A percentile compares a stretch with the other conserved stretches of the same genome.
These are phyloP conservation scores for Ophiothrix spiculata DNA, from an alignment of 35 echinoderm and acorn worm genomes.

Conservation along the genomic window DNA sequence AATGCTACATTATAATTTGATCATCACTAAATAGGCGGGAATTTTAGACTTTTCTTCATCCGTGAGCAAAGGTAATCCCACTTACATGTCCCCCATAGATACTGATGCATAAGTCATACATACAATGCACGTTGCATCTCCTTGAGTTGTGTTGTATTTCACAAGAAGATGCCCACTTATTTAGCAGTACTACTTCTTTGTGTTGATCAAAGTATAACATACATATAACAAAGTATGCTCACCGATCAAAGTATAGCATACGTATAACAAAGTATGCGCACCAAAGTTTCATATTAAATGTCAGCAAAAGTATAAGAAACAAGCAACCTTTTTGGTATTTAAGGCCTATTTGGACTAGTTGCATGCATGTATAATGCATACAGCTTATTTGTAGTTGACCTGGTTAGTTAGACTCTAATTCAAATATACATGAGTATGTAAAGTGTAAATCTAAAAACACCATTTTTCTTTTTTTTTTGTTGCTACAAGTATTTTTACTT, in stretches of 20 bases:
- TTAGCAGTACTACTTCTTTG: too few species aligned
- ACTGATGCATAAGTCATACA: not conserved
- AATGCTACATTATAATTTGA: too few species aligned
- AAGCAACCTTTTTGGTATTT: not conserved
- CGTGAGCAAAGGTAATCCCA: not conserved
- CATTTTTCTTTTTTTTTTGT: not conserved
- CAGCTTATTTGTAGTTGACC: not conserved
- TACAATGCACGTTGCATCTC: not conserved
- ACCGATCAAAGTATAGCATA: too few species aligned
- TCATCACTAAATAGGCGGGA: too few species aligned
- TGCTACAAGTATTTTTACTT: slow-evolving; percentile 27
- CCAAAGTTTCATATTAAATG: not conserved
- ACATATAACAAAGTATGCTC: too few species aligned
- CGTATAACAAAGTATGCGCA: too few species aligned
- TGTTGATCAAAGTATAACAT: too few species aligned
- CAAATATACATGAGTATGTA: not conserved
- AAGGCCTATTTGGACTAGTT: not conserved
- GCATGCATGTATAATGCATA: not conserved
- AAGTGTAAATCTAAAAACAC: not conserved
- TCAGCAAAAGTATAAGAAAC: not conserved
- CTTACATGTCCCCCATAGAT: not conserved
- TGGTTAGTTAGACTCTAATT: not conserved
- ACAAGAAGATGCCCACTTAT: too few species aligned
- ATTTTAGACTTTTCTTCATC: not conserved
- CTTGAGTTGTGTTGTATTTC: too few species aligned